A percentile compares a stretch with the other conserved stretches of the same genome.
These are phyloP conservation scores for Neodiprion pinetum DNA, from an alignment of 1,140 invertebrate species.

Conservation along the genomic window DNA sequence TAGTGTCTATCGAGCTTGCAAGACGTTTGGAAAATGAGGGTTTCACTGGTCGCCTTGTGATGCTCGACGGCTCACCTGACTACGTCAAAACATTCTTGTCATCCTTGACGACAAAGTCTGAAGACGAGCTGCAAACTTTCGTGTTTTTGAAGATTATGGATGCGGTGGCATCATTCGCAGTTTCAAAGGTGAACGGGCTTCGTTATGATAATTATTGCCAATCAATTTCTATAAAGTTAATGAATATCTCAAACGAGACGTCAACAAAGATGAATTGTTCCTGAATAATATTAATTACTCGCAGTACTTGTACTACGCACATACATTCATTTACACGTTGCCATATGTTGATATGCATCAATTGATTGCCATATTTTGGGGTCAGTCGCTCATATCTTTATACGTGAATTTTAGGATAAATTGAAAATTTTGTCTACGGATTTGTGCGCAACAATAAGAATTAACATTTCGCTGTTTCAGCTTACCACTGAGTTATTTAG, in stretches of 20 bases:
- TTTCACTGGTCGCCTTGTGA: conserved; percentile 45
- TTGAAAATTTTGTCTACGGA: not conserved
- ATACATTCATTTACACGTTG: too few relatives aligned
- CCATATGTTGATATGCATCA: too few relatives aligned
- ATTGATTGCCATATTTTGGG: not conserved
- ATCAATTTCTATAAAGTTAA: not conserved
- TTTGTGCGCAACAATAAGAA: too few relatives aligned
- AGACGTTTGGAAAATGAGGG: conserved; percentile 50
- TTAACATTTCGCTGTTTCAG: conserved; percentile 33
- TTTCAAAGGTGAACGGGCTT: conserved; percentile 37
- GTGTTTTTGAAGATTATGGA: conserved; percentile 44
- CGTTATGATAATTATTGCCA: not conserved
- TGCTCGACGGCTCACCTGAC: conserved; percentile 59
- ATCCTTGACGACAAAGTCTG: conserved; percentile 26
- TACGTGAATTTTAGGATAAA: not conserved
- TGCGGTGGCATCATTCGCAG: conserved; percentile 23
- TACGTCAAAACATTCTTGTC: conserved; percentile 44
- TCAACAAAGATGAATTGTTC: too few relatives aligned
- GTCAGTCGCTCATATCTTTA: not conserved
- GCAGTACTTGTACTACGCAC: too few relatives aligned
- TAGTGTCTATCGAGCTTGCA: conserved; percentile 56
- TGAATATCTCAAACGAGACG: too few relatives aligned
- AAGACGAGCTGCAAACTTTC: conserved; percentile 41
- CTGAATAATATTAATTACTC: too few relatives aligned
- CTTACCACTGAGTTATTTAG: conserved; percentile 52